Evolutionary conservation across 2,113 vertebrate genomes (phyloP), one percentile per base, ranked within the genome.

Genomic region (Eulemur macaco): DNA sequence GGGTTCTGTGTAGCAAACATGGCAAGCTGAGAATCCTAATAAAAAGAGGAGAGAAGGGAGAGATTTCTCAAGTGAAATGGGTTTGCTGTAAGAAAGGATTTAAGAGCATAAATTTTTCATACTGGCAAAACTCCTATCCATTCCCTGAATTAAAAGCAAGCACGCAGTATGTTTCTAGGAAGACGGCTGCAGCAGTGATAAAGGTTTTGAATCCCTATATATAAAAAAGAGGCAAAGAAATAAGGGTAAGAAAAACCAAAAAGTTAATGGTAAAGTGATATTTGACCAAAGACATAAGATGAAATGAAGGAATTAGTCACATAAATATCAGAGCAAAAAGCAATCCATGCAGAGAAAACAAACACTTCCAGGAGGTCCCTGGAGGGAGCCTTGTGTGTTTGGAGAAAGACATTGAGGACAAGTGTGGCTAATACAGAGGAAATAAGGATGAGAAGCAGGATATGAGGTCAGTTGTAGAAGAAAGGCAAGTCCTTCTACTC

Each of bases 21-120:
- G 2, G 1, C 29, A 34, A 83, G 9, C 6, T 39, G 37, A 86
- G 8, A 71, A 56, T 58, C 14, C 50, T 15, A 60, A 29, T 13
- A 3, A 14, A 6, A 29, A 27, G 4, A 0, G 10, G 6, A 39
- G 27, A 13, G 5, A 18, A 58, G 8, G 5, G 29, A 23, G 37
- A 47, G 20, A 54, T 39, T 9, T 10, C 39, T 71, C n/a, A 52
- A 81, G 31, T 45, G n/a, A 56, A 80, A 86, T 56, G 47, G 20
- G 1, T 6, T 13, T 64, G 0, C 54, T 6, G 6, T 13, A 63
- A 45, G 6, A 80, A 71, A 76, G 10, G 37, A 14, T 52, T 83
- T 60, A 63, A 92, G 27, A 42, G 9, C 3, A 29, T 29, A 9
- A 76, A 2, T 39, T 54, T 54, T 54, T 54, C 20, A 50, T 20